Evolutionary conservation across 2,888 invertebrate genomes (phyloP).

Genomic region (Habrosyne pyritoides): DNA sequence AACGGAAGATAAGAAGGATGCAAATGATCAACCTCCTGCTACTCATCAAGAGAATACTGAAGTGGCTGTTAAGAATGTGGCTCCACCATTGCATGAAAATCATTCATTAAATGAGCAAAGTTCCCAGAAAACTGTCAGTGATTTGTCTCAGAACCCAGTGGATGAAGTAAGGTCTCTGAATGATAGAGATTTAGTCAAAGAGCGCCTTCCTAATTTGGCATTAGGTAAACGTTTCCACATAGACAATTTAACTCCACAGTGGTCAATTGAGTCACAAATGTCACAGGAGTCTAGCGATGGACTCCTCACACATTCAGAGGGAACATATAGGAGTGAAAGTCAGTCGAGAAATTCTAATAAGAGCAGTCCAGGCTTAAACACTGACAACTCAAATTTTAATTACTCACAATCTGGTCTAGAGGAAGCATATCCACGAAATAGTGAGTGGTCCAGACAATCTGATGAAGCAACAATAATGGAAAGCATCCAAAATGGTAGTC

Average conservation of each 20-base stretch:
- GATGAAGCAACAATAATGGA: conserved; percentile 49
- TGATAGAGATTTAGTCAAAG: conserved; percentile 69
- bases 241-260: conserved; percentile 82
- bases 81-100: conserved; percentile 40
- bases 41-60: conserved; percentile 37
- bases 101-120: conserved; percentile 34
- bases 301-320: conserved; percentile 84
- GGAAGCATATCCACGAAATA: conserved; percentile 53
- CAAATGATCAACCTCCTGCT: conserved; percentile 27
- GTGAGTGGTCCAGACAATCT: conserved; percentile 59
- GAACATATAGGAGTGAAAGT: conserved; percentile 84
- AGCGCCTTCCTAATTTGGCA: conserved; percentile 72
- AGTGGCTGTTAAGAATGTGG: conserved; percentile 27
- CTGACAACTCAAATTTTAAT: conserved; percentile 71
- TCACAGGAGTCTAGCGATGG: conserved; percentile 87
- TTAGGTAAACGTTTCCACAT: conserved; percentile 70
- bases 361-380: conserved; percentile 70
- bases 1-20: conserved; percentile 74
- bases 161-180: conserved; percentile 66
- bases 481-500: conserved; percentile 41
- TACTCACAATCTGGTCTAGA: conserved; percentile 60
- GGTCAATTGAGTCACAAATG: conserved; percentile 87
- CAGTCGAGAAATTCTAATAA: conserved; percentile 81
- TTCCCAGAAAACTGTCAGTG: conserved; percentile 36
- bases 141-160: conserved; percentile 33